Evolutionary conservation across 2,888 invertebrate species (phyloP).

Genomic region (Microplitis deprimator): DNA sequence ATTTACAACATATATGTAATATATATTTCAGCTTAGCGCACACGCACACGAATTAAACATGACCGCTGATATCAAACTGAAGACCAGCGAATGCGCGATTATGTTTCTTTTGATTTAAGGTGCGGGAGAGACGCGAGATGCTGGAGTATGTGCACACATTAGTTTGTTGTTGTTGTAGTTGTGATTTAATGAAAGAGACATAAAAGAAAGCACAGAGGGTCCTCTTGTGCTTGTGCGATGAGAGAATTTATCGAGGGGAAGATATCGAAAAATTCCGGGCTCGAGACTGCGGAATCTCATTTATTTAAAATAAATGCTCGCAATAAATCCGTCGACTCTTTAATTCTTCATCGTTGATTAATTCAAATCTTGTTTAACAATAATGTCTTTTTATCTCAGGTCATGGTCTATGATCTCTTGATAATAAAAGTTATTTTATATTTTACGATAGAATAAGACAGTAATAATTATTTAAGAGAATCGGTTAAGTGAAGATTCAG

Average conservation of each 20-base stretch:
- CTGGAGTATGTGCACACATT: constrained; percentile 29
- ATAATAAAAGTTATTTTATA: neutral
- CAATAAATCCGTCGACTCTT: neutral
- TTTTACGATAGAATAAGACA: neutral
- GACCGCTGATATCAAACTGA: constrained; percentile 48
- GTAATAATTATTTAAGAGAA: neutral
- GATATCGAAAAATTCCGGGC: constrained; percentile 30
- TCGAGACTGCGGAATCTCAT: neutral
- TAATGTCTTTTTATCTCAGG: neutral
- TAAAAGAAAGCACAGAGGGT: constrained; percentile 33
- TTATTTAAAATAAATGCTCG: neutral
- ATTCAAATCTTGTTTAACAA: neutral
- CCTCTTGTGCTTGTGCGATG: constrained; percentile 34
- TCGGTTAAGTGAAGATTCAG: constrained; percentile 21
- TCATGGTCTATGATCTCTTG: neutral
- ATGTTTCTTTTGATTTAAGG: constrained; percentile 28
- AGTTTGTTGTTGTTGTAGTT: neutral
- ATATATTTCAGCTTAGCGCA: constrained; percentile 40
- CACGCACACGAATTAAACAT: constrained; percentile 45
- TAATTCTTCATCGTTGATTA: neutral
- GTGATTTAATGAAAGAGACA: neutral
- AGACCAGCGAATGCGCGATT: constrained; percentile 35
- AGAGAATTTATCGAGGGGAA: neutral
- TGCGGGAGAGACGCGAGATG: constrained; percentile 15
- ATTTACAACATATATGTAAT: constrained; percentile 22